Percentiles rank a stretch among this genome's conserved stretches.
These are phyloP conservation scores for Suncus etruscus DNA, from an alignment of 2,113 vertebrate genomes.

Conservation along the genomic window DNA sequence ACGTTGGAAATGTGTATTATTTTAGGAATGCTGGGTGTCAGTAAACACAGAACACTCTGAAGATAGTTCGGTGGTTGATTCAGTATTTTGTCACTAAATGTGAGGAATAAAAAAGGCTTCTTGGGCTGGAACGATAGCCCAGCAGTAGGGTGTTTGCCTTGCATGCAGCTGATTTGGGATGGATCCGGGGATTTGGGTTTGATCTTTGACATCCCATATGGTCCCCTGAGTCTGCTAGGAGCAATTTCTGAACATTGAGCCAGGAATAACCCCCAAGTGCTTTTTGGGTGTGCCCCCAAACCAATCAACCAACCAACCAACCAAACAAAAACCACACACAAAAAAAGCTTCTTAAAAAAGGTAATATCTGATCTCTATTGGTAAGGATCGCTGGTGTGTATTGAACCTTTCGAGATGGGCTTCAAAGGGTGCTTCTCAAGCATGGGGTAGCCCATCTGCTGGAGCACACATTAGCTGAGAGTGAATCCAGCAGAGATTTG, in stretches of 20 bases:
- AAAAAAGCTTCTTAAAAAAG: neutral
- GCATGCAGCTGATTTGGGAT: no score
- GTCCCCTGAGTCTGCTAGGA: no score
- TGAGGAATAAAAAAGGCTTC: constrained; percentile 5
- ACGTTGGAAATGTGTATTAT: constrained; percentile 7
- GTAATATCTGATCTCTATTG: neutral
- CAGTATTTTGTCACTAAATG: neutral
- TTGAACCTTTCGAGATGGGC: constrained; percentile 14
- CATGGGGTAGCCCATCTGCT: neutral
- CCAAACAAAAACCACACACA: no score
- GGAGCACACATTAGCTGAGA: neutral
- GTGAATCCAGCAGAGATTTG: neutral
- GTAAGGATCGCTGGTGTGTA: neutral
- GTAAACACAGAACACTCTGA: neutral
- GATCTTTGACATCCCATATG: no score
- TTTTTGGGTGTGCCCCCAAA: no score
- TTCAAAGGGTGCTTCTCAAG: constrained; percentile 20
- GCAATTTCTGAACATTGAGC: no score
- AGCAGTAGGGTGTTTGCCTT: no score
- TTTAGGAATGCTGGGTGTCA: constrained; percentile 13
- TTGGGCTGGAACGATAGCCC: neutral
- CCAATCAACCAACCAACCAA: no score
- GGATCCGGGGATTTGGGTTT: no score
- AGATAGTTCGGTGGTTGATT: constrained; percentile 5
- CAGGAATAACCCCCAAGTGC: no score